These are phyloP conservation scores for Saccostrea glomerata DNA, from an alignment of 1,140 invertebrate genomes.

Conservation along the genomic window DNA sequence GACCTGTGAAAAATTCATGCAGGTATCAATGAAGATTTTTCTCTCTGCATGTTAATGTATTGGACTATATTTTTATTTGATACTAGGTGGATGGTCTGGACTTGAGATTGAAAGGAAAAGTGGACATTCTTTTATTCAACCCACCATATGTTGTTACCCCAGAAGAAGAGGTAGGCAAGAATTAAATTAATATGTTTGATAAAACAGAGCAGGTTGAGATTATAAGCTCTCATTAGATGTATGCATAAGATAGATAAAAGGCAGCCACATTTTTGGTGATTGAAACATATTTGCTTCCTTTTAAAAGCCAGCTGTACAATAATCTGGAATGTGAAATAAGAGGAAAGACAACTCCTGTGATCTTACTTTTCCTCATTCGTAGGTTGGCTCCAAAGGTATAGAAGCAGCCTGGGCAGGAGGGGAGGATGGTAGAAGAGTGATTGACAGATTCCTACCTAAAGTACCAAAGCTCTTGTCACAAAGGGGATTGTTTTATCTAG, in stretches of 20 bases:
- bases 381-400: conserved; percentile 74
- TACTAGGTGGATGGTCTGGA: conserved; percentile 74
- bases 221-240: too few species aligned
- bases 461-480: conserved; percentile 86
- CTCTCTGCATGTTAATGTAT: too few species aligned
- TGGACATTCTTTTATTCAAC: conserved; percentile 96
- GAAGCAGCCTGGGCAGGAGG: conserved; percentile 91
- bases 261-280: too few species aligned
- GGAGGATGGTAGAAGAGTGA: conserved; percentile 86
- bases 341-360: neutral
- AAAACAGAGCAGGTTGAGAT: too few species aligned
- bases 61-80: neutral
- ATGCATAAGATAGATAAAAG: too few species aligned
- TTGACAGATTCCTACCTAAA: conserved; percentile 86
- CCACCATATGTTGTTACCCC: conserved; percentile 97
- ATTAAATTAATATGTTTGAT: too few species aligned
- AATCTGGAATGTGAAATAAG: neutral
- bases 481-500: conserved; percentile 89
- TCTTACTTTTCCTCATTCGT: neutral
- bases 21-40: too few species aligned
- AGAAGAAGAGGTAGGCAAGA: conserved; percentile 83
- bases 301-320: too few species aligned
- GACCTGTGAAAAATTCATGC: too few species aligned
- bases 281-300: too few species aligned
- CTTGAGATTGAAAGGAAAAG: conserved; percentile 66